Evolutionary conservation across 2,113 vertebrate species (phyloP).

Genomic region (Vombatus ursinus): DNA sequence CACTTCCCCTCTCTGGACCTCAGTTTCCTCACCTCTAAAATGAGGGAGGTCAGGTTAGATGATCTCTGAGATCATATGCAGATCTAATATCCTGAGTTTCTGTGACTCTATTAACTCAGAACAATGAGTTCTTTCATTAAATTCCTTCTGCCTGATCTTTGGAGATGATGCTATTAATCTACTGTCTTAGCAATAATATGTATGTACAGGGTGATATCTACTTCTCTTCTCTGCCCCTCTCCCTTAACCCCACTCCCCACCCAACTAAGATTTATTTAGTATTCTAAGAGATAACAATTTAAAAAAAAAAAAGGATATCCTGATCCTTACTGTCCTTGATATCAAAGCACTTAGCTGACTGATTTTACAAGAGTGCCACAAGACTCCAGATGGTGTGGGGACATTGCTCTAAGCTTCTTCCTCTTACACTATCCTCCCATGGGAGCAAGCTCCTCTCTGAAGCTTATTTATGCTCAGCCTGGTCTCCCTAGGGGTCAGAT

Average conservation of each 20-base stretch:
- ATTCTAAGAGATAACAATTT: neutral
- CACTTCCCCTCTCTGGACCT: neutral
- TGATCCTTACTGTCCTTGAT: neutral
- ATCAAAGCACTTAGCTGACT: neutral
- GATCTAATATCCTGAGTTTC: neutral
- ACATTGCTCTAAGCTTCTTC: neutral
- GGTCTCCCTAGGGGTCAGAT: neutral
- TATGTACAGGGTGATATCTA: neutral
- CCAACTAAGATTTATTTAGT: neutral
- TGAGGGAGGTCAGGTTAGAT: neutral
- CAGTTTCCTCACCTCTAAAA: neutral
- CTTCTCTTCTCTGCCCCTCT: neutral
- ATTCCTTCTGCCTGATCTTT: neutral
- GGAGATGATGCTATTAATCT: neutral
- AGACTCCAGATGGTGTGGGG: neutral
- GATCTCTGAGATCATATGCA: neutral
- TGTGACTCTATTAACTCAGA: neutral
- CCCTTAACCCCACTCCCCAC: neutral
- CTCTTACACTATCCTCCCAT: neutral
- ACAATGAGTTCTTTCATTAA: neutral
- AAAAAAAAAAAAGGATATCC: neutral
- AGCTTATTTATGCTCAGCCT: neutral
- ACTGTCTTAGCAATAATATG: neutral
- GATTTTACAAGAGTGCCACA: accelerated
- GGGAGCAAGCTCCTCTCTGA: accelerated